phyloP scores from a whole-genome alignment of 1,140 invertebrate genomes.

The Charaxes varanes region DNA sequence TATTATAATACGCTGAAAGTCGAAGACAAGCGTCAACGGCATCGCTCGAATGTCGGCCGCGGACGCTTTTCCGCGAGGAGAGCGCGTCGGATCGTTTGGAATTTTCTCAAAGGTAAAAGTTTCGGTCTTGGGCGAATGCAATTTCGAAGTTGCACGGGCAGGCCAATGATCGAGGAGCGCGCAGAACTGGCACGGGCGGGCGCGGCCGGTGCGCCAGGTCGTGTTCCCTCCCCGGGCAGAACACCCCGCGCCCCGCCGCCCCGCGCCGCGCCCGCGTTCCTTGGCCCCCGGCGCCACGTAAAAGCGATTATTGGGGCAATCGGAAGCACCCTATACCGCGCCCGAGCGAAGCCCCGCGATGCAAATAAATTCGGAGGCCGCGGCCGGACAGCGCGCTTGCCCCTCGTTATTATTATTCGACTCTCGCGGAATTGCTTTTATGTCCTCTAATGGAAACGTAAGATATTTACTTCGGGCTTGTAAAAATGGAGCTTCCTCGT shows the following conservation, averaged over 20 bases:
- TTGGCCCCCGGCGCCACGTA: slow-evolving; percentile 34
- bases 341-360: slow-evolving; percentile 58
- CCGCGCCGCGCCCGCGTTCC: slow-evolving; percentile 22
- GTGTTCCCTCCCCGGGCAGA: slow-evolving; percentile 15
- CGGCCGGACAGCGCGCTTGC: slow-evolving; percentile 61
- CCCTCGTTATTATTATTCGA: slow-evolving; percentile 71
- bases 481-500: slow-evolving; percentile 53
- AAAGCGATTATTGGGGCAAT: slow-evolving; percentile 69
- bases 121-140: slow-evolving; percentile 54
- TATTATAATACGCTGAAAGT: too few species aligned
- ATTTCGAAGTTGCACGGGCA: slow-evolving; percentile 49
- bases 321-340: slow-evolving; percentile 45
- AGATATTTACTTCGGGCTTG: slow-evolving; percentile 68
- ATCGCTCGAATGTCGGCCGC: slow-evolving; percentile 42
- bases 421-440: slow-evolving; percentile 71
- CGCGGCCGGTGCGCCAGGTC: slow-evolving; percentile 4
- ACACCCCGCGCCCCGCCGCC: too few species aligned
- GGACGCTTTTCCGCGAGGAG: slow-evolving; percentile 43
- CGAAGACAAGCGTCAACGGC: slow-evolving; percentile 21
- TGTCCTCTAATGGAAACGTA: slow-evolving; percentile 71
- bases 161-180: slow-evolving; percentile 19
- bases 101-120: slow-evolving; percentile 61
- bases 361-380: slow-evolving; percentile 66
- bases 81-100: slow-evolving; percentile 42
- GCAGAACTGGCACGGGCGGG: slow-evolving; percentile 22